Percentiles rank a stretch among this genome's conserved stretches.
Conservation (phyloP, 2,113 vertebrate species). For the Picathartes gymnocephalus region DNA sequence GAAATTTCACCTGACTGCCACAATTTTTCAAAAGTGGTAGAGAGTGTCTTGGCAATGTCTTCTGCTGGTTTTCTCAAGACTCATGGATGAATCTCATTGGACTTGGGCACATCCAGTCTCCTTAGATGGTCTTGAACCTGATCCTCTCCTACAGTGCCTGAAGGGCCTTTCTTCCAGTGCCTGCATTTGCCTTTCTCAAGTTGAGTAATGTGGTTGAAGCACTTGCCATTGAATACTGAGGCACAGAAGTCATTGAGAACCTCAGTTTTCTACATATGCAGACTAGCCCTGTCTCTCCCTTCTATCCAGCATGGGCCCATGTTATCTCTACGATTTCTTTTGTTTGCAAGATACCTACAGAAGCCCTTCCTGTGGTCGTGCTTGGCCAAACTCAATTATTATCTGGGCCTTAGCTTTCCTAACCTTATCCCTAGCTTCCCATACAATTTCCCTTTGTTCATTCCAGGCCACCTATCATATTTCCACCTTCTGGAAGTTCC, state of each 20-base stretch:
- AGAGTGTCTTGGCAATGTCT: neutral
- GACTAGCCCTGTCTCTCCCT: rapidly evolving
- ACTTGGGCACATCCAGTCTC: neutral
- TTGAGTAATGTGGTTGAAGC: neutral
- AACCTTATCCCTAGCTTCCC: neutral
- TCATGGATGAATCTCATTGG: neutral
- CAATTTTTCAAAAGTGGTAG: neutral
- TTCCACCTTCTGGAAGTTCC: neutral
- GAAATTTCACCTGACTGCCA: neutral
- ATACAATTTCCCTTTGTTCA: neutral
- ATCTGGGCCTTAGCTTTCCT: neutral
- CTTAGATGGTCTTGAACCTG: neutral
- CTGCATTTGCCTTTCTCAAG: neutral
- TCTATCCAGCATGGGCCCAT: neutral
- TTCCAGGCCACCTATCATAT: neutral
- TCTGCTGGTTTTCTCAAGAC: neutral
- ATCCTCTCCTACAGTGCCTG: neutral
- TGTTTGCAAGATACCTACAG: neutral
- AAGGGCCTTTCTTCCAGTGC: neutral
- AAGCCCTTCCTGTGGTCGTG: neutral
- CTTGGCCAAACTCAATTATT: neutral
- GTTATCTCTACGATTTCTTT: neutral
- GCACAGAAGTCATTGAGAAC: neutral
- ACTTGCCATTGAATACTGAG: neutral
- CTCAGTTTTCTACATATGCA: neutral